phyloP scores from a whole-genome alignment of 2,113 vertebrate species.

The Anser brachyrhynchus region DNA sequence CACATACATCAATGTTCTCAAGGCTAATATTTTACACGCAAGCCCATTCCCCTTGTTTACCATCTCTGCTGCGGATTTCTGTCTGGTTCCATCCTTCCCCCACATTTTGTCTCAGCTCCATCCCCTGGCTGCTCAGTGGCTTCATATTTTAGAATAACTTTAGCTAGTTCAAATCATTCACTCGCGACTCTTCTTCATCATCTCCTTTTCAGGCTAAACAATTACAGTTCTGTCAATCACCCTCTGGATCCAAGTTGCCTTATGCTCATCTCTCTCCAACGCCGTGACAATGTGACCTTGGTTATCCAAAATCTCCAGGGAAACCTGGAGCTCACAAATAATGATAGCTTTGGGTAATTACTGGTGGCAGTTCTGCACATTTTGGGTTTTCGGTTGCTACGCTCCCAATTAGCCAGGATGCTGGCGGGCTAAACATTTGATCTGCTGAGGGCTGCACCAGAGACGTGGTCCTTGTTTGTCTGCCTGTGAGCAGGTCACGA shows the following conservation, averaged over 20 bases:
- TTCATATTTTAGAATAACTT: conserved; percentile 5
- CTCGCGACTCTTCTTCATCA: neutral
- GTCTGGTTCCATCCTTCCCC: neutral
- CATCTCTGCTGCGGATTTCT: neutral
- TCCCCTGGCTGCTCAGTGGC: neutral
- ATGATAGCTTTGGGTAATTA: neutral
- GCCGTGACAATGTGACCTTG: neutral
- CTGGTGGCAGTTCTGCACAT: neutral
- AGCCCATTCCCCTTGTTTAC: conserved; percentile 4
- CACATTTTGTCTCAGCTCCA: accelerated
- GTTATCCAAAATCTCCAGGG: conserved; percentile 44
- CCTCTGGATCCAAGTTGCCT: neutral
- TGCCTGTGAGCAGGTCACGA: neutral
- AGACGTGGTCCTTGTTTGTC: neutral
- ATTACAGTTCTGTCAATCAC: conserved; percentile 26
- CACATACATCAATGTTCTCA: neutral
- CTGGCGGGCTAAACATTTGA: neutral
- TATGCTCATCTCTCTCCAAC: neutral
- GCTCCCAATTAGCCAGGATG: neutral
- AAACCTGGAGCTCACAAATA: conserved; percentile 27
- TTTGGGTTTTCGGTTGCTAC: neutral
- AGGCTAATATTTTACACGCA: neutral
- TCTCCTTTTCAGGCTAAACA: conserved; percentile 7
- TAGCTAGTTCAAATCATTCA: neutral
- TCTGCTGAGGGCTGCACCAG: neutral